These are phyloP conservation scores for Grallaria varia DNA, from an alignment of 2,113 vertebrate genomes.

Conservation along the genomic window DNA sequence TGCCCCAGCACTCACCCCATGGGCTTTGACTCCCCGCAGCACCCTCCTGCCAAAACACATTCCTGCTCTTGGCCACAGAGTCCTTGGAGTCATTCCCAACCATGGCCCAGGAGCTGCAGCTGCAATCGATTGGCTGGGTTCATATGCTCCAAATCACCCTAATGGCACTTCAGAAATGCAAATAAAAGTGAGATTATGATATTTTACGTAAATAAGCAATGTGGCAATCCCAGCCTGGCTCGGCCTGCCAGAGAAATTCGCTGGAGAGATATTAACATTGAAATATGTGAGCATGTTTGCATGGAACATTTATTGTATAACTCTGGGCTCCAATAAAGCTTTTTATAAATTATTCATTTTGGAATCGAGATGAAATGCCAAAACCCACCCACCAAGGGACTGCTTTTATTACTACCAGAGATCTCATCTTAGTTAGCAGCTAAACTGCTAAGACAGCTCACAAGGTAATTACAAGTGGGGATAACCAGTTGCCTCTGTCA, in stretches of 20 bases:
- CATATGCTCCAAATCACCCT: conserved; percentile 43
- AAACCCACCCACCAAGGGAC: conserved; percentile 39
- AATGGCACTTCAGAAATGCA: conserved; percentile 62
- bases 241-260: conserved; percentile 56
- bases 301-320: conserved; percentile 66
- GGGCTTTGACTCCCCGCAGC: not conserved
- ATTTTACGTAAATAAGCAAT: conserved; percentile 71
- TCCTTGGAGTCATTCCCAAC: not conserved
- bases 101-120: conserved; percentile 20
- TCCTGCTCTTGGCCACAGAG: not conserved
- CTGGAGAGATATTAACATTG: conserved; percentile 63
- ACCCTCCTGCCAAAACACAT: not conserved
- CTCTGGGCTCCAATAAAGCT: conserved; percentile 62
- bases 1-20: not conserved
- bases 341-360: conserved; percentile 73
- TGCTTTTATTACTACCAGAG: not conserved
- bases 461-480: not conserved
- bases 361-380: conserved; percentile 53
- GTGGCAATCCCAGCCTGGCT: conserved; percentile 65
- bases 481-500: not conserved
- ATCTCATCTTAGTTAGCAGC: not conserved
- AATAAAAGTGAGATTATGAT: conserved; percentile 69
- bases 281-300: conserved; percentile 63
- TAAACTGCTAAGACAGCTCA: not conserved
- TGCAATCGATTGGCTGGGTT: not conserved